Evolutionary conservation across 1,140 invertebrate species (phyloP).

Genomic region (Maconellicoccus hirsutus): DNA sequence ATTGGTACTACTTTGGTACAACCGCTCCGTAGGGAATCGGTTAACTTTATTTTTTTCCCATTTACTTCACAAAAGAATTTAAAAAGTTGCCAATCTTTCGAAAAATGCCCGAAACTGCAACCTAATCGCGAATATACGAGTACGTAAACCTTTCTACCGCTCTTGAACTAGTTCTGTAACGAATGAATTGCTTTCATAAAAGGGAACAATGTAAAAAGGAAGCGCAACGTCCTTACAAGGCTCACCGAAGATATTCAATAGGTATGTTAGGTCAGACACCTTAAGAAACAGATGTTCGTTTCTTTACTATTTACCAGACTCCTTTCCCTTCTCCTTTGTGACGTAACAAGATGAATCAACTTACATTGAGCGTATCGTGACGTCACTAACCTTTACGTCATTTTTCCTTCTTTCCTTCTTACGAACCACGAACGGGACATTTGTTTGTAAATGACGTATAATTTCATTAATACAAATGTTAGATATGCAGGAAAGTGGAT

Average conservation of each 20-base stretch:
- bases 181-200: not conserved
- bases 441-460: not conserved
- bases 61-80: too few relatives aligned
- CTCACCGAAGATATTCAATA: not conserved
- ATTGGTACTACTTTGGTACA: too few relatives aligned
- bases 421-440: not conserved
- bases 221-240: constrained; percentile 16
- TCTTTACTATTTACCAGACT: not conserved
- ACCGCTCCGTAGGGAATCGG: too few relatives aligned
- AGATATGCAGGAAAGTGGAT: too few relatives aligned
- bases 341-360: constrained; percentile 8
- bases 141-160: too few relatives aligned
- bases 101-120: too few relatives aligned
- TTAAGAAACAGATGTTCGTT: constrained; percentile 19
- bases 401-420: not conserved
- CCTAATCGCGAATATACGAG: too few relatives aligned
- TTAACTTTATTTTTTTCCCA: too few relatives aligned
- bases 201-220: not conserved
- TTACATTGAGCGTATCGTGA: not conserved
- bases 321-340: not conserved
- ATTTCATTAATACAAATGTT: not conserved
- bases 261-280: constrained; percentile 17
- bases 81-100: too few relatives aligned
- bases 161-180: not conserved
- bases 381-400: not conserved